Evolutionary conservation across 2,113 vertebrate species (phyloP).

Genomic region (Crotalus viridis): DNA sequence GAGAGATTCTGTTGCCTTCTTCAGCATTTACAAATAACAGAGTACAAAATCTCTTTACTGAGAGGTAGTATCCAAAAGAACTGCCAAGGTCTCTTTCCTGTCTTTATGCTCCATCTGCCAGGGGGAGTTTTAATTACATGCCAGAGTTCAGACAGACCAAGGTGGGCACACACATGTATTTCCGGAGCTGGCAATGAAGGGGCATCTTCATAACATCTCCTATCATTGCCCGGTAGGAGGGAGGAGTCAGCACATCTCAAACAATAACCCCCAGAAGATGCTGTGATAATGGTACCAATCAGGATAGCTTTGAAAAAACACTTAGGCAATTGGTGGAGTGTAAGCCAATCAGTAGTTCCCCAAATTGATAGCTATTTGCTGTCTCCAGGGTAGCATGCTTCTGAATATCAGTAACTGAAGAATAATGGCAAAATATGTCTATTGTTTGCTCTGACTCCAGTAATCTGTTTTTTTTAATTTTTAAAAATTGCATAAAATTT

Average conservation of each 20-base stretch:
- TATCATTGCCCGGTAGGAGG: not conserved
- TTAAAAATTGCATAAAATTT: not conserved
- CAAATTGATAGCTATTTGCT: not conserved
- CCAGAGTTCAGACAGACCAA: constrained; percentile 47
- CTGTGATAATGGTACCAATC: too few species aligned
- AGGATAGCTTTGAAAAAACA: not conserved
- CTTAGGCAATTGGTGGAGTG: not conserved
- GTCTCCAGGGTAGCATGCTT: not conserved
- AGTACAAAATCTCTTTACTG: constrained; percentile 52
- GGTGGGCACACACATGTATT: constrained; percentile 41
- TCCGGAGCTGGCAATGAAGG: constrained; percentile 27
- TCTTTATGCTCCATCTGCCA: constrained; percentile 55
- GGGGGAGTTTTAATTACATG: constrained; percentile 52
- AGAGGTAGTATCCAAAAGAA: constrained; percentile 49
- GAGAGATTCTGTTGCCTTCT: constrained; percentile 45
- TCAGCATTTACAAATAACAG: constrained; percentile 60
- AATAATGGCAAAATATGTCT: too few species aligned
- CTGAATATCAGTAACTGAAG: not conserved
- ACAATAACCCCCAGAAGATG: not conserved
- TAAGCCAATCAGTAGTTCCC: not conserved
- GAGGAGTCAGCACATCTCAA: not conserved
- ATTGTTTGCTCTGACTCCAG: not conserved
- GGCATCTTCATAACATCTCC: not conserved
- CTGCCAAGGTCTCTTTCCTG: constrained; percentile 52
- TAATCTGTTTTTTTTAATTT: not conserved